Evolutionary conservation across 2,888 invertebrate genomes (phyloP).

Genomic region (Pseudococcus viburni): DNA sequence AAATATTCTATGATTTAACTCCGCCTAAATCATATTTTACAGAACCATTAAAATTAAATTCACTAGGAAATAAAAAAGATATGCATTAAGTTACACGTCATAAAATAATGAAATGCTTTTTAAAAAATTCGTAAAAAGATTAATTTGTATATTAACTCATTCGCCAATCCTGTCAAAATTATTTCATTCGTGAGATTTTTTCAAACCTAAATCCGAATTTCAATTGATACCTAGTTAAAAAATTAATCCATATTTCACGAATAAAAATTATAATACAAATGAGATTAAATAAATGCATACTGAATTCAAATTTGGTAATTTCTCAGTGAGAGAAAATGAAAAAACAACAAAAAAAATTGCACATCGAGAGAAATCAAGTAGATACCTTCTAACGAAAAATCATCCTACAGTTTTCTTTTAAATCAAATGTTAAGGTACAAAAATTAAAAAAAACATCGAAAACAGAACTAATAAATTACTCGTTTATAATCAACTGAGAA

Average conservation of each 20-base stretch:
- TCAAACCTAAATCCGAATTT: neutral
- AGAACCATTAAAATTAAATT: conserved; percentile 2
- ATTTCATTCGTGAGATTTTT: neutral
- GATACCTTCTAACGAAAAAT: neutral
- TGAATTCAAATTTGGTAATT: neutral
- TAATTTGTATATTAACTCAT: neutral
- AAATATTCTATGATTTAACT: neutral
- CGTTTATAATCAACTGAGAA: neutral
- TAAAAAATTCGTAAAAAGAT: conserved; percentile 27
- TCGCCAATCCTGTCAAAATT: neutral
- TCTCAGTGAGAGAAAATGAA: neutral
- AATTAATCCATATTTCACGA: neutral
- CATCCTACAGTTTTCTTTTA: neutral
- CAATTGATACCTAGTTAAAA: neutral
- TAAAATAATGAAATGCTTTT: conserved; percentile 40
- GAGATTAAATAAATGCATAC: conserved; percentile 9
- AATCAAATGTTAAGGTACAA: neutral
- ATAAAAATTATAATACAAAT: neutral
- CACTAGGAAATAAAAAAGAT: conserved; percentile 42
- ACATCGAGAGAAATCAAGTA: neutral
- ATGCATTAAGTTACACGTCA: conserved; percentile 46
- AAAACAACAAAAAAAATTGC: neutral
- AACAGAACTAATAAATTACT: neutral
- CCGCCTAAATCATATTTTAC: conserved; percentile 13
- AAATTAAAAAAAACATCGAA: neutral